Percentiles rank a stretch among this genome's conserved stretches.
Conservation (phyloP, 2,797 vertebrate species). For the Hypotaenidia okinawae region DNA sequence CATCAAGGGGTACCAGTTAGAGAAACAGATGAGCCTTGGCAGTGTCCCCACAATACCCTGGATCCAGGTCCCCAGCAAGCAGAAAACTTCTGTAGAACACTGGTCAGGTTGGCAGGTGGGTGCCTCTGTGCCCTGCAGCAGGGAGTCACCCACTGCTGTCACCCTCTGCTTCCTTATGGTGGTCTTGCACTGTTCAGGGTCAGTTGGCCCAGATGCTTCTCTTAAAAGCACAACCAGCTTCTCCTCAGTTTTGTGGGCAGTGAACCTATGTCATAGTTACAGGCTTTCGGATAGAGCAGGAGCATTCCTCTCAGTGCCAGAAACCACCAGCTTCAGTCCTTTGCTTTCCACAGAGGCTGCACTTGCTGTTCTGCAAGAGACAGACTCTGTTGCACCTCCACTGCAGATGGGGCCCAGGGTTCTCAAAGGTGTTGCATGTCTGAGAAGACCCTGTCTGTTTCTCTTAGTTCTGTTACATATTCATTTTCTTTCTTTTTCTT, state of each 20-base stretch:
- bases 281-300: background rate
- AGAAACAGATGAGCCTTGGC: too few species aligned
- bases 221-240: background rate
- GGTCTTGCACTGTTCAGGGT: background rate
- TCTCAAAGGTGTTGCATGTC: background rate
- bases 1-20: background rate
- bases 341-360: background rate
- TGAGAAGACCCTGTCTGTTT: background rate
- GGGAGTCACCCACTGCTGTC: background rate
- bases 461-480: background rate
- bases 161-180: background rate
- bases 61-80: background rate
- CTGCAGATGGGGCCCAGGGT: background rate
- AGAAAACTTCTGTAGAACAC: background rate
- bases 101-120: background rate
- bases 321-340: background rate
- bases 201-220: background rate
- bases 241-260: background rate
- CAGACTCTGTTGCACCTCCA: background rate
- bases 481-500: rapidly evolving
- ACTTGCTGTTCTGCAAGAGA: background rate
- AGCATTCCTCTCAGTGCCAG: background rate
- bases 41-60: background rate
- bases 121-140: background rate
- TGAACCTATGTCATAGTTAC: background rate